Base-by-base conservation (phyloP, 2,888 invertebrate genomes). In the Agonopterix alstromeriana region DNA sequence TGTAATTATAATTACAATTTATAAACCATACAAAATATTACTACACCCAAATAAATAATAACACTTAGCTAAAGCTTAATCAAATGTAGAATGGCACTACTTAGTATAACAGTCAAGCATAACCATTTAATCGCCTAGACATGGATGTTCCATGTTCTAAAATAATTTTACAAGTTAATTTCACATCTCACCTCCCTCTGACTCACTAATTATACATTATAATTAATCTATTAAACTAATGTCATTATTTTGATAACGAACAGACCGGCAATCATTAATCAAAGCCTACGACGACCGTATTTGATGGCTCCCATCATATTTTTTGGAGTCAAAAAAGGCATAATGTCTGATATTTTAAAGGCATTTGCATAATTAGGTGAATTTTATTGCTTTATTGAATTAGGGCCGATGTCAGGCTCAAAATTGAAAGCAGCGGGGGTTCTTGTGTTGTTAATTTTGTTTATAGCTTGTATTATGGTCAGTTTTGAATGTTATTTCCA, bases 331-430 rank as follows among this genome's bases (percentile, higher is more conserved):
- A 66, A 75, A 80, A 82, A 82, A 80, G 70, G 76, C 73, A 78
- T 81, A 79, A 81, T 77, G 67, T 62, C 67, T 73, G 78, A 83
- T 81, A 82, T 83, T 85, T 82, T 75, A 78, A 78, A 78, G 57
- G 74, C 85, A 87, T 88, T 88, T 87, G 85, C 88, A 88, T 88
- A 88, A 88, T 88, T 88, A 88, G 86, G 88, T 88, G 87, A 85
- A 87, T 87, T 88, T 88, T 88, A 88, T 88, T 78, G 85, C 88
- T 88, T 87, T 88, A 88, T 88, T 88, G 88, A 88, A 88, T 88
- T 88, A 88, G 79, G 84, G 77, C 81, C 83, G 80, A 86, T 85
- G 88, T 88, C 88, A 84, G 82, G 63, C 67, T 81, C 84, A 85
- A 88, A 88, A 88, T 88, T 88, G 88, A 84, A 88, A 85, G 62